Evolutionary conservation across 1,140 invertebrate species (phyloP), one percentile per base, ranked within the genome.

Genomic region (Kradibia gibbosae): DNA sequence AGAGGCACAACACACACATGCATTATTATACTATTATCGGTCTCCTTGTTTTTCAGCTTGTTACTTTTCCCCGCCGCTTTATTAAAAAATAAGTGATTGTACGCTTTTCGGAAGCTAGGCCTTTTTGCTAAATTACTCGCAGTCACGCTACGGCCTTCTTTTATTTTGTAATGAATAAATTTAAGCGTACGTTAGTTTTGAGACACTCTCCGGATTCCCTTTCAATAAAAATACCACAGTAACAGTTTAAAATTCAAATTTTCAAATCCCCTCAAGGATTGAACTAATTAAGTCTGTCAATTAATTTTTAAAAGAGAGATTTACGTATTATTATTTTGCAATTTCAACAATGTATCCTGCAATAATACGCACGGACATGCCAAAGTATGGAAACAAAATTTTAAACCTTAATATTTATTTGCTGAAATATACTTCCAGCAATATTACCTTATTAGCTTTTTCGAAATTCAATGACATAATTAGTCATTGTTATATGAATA

Each of bases 1-100:
- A 80, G 82, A 86, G 83, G 77, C 22, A 67, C 22, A n/a, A 34
- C 15, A 13, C 34, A n/a, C 62, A 39, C 34, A 3, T 36, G n/a
- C 22, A n/a, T 67, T 67, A 67, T n/a, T 3, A 48, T 48, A 48
- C 17, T 17, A 48, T 48, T 17, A 48, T 48, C 45, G 45, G 7
- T 48, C 7, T 48, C 45, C 7, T 48, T 17, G 17, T 48, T n/a
- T 48, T 10, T 48, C 45, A 48, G 7, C 45, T 48, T 17, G 45
- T 48, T 17, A 17, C 17, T 17, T 7, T 48, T 17, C 8, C 17
- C 45, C 7, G 7, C 45, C 15, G 4, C 17, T 34, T 11, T 39
- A 67, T 67, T 67, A 39, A 20, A 67, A 67, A 34, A 20, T 39
- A 67, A 4, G n/a, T 22, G 34, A 67, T 39, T 39, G 4, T 39